Base-by-base conservation (phyloP, 2,113 vertebrate genomes). In the Aepyceros melampus region DNA sequence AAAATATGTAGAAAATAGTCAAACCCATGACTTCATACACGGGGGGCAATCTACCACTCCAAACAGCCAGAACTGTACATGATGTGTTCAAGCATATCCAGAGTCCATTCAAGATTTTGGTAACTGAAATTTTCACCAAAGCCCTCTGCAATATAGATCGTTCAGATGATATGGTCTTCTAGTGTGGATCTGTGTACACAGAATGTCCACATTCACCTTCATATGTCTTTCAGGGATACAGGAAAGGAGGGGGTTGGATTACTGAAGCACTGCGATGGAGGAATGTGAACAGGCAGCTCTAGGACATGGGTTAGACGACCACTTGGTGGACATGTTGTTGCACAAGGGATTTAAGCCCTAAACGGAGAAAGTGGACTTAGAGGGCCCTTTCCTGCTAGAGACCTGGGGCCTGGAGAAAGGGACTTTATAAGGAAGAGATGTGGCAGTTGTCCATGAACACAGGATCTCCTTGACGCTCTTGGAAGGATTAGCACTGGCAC, bases 291-390 rank as follows among this genome's bases (percentile, higher is more conserved):
- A 91, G 62, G n/a, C 85, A 58, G 21, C 43, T 62, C 87, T 79
- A 86, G 51, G 64, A 81, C 40, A 43, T 6, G 81, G 47, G 12
- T 86, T 94, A 53, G 85, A 82, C 86, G 90, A 12, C 95, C 96
- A 94, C 96, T 93, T 98, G 97, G 97, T 94, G 94, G 97, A 86
- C 85, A 93, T 96, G 45, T 21, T 12, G 27, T 93, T 97, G 97
- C 71, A 85, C 92, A 93, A 92, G 91, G 56, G 76, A 97, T 95
- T 58, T 16, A 36, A 82, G 74, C 25, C 55, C 25, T 60, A 43
- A 47, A 9, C 93, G 31, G 36, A 53, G 64, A 67, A 45, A 71
- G 21, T 15, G 25, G 31, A 21, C 53, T 53, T 60, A 27, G 58
- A 53, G 4, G 33, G 47, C 6, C 33, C 47, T 74, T 90, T 31